Evolutionary conservation across 1,140 invertebrate species (phyloP).

Genomic region (Drosophila orena): DNA sequence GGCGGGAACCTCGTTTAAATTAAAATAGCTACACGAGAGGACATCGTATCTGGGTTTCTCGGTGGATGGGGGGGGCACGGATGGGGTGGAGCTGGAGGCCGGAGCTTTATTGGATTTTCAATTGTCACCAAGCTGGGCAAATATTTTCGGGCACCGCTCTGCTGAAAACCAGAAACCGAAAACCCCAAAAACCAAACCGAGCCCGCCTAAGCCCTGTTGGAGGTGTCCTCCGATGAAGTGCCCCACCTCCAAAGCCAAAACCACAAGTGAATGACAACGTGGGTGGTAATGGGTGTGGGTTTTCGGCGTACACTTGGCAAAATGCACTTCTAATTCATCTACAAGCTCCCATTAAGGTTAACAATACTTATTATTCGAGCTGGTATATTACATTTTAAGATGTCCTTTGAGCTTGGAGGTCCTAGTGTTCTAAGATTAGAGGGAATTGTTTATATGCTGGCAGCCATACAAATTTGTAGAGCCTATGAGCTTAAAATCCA

Average conservation of each 20-base stretch:
- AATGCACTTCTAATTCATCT: background rate
- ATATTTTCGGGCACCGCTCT: constrained; percentile 61
- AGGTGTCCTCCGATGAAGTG: constrained; percentile 18
- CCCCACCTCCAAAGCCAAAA: constrained; percentile 18
- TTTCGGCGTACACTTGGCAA: constrained; percentile 7
- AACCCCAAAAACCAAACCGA: constrained; percentile 50
- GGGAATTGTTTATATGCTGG: no score
- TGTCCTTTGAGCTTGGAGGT: no score
- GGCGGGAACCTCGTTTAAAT: constrained; percentile 77
- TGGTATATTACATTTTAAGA: no score
- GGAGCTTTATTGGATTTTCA: constrained; percentile 80
- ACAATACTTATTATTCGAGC: no score
- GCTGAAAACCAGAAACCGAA: constrained; percentile 43
- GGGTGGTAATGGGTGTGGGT: constrained; percentile 8
- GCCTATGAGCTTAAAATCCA: no score
- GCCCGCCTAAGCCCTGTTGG: constrained; percentile 60
- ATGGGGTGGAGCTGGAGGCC: background rate
- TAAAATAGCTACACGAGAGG: constrained; percentile 71
- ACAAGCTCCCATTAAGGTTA: no score
- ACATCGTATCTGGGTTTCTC: constrained; percentile 18
- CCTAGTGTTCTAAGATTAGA: no score
- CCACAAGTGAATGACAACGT: constrained; percentile 75
- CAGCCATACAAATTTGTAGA: no score
- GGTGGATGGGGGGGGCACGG: no score
- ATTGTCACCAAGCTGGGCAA: constrained; percentile 73